Conservation (phyloP, 2,113 vertebrate genomes). For the Lagopus leucura region DNA sequence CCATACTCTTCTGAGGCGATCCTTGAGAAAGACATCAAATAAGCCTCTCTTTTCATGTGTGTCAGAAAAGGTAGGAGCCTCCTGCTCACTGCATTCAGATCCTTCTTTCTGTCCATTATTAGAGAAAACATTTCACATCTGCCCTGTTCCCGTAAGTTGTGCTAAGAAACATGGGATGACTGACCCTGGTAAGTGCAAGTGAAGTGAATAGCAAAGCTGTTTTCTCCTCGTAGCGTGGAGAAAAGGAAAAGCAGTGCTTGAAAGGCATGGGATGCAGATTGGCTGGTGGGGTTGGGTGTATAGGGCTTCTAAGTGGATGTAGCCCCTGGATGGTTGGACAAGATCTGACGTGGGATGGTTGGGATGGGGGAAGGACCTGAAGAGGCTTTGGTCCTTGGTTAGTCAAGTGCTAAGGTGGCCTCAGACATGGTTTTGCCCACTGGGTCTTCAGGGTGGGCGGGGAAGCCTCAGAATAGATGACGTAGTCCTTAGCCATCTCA, state of each 20-base stretch:
- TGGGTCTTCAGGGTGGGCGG: neutral
- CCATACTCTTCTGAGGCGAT: neutral
- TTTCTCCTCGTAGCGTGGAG: accelerated
- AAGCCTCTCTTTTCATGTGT: accelerated
- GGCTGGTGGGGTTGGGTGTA: accelerated
- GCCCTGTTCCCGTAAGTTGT: neutral
- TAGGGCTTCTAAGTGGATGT: neutral
- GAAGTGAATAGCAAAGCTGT: neutral
- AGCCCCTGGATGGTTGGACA: neutral
- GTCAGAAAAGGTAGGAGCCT: neutral
- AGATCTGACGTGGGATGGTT: neutral
- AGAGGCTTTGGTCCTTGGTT: neutral
- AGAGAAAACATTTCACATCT: accelerated
- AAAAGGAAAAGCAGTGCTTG: neutral
- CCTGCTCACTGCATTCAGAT: neutral
- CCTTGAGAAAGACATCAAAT: neutral
- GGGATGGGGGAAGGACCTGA: neutral
- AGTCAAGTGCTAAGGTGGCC: neutral
- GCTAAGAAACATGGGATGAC: neutral
- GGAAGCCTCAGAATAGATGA: neutral
- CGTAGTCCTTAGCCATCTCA: accelerated
- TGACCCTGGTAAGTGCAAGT: accelerated
- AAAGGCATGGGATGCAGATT: accelerated
- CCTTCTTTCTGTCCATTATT: accelerated
- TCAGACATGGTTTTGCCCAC: neutral